These are phyloP conservation scores for Drosophila jambulina DNA, from an alignment of 1,140 invertebrate genomes.

Conservation along the genomic window DNA sequence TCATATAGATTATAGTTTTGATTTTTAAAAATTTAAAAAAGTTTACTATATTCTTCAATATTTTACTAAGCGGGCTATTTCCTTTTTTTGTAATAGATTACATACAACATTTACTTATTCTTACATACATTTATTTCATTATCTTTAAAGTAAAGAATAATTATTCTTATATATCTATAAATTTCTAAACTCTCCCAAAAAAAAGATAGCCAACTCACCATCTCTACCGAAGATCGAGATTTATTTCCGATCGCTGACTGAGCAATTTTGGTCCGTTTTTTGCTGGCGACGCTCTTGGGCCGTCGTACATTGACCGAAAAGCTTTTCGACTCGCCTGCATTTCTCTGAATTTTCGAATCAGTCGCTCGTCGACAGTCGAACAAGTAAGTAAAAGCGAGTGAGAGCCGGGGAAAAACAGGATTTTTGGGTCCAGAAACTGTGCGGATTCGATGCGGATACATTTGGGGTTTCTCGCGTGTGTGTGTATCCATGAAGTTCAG, in stretches of 20 bases:
- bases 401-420: background rate
- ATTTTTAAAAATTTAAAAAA: too few relatives aligned
- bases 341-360: conserved; percentile 46
- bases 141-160: background rate
- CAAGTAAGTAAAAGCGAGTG: conserved; percentile 43
- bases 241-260: conserved; percentile 44
- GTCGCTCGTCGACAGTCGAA: conserved; percentile 53
- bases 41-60: too few relatives aligned
- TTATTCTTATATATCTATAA: background rate
- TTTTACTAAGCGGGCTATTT: too few relatives aligned
- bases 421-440: conserved; percentile 1
- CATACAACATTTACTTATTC: too few relatives aligned
- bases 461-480: conserved; percentile 5
- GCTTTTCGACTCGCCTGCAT: conserved; percentile 27
- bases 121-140: background rate
- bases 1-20: too few relatives aligned
- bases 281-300: conserved; percentile 5
- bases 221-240: conserved; percentile 17
- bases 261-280: conserved; percentile 22
- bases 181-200: background rate
- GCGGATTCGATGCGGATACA: background rate
- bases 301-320: conserved; percentile 44
- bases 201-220: background rate
- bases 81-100: too few relatives aligned
- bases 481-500: conserved; percentile 28